Conservation (phyloP, 2,113 vertebrate species). For the Halcyon malimbica region DNA sequence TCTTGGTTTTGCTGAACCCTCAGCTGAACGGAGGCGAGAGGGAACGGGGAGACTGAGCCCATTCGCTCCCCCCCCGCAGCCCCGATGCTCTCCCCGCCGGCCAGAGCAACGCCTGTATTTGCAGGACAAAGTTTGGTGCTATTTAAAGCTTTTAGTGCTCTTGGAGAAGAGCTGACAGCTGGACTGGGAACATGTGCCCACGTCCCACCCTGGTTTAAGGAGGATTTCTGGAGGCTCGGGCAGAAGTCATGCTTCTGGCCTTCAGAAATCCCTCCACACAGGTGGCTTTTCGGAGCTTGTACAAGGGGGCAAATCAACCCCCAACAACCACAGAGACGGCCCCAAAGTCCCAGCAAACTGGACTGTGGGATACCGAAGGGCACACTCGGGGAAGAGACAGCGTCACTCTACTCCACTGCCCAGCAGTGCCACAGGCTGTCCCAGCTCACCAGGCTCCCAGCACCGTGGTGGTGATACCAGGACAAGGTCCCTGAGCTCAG, state of each 20-base stretch:
- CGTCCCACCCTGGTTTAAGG: neutral
- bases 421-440: neutral
- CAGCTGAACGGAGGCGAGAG: rapidly evolving
- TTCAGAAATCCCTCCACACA: neutral
- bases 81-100: too few species aligned
- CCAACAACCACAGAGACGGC: neutral
- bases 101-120: rapidly evolving
- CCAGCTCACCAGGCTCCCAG: neutral
- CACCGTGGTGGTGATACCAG: rapidly evolving
- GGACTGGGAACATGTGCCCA: neutral
- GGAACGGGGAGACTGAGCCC: rapidly evolving
- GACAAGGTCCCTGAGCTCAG: neutral
- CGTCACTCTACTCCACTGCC: neutral
- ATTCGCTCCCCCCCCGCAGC: neutral
- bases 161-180: neutral
- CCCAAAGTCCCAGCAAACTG: rapidly evolving
- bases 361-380: neutral
- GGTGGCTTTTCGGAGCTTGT: neutral
- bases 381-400: rapidly evolving
- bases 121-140: neutral
- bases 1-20: neutral
- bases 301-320: too few species aligned
- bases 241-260: rapidly evolving
- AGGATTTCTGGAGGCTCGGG: neutral
- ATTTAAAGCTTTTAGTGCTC: neutral